Percentiles rank a stretch among this genome's conserved stretches.
Conservation (phyloP, 2,113 vertebrate species). For the Psilopogon haemacephalus region DNA sequence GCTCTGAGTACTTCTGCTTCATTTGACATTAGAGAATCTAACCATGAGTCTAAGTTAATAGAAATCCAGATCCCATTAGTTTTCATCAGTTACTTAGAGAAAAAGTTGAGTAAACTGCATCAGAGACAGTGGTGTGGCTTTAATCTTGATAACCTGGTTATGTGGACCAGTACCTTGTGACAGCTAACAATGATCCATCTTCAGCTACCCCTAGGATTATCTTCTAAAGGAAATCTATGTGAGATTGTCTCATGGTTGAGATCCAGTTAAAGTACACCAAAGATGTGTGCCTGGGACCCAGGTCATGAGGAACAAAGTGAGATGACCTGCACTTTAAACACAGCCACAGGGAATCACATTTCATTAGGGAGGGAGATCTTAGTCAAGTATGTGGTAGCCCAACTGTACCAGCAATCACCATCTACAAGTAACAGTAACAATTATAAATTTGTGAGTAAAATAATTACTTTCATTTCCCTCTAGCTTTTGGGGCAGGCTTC, state of each 20-base stretch:
- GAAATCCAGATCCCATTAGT: neutral
- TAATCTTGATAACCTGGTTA: neutral
- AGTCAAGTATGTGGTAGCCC: neutral
- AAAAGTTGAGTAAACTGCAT: neutral
- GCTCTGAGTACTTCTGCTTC: neutral
- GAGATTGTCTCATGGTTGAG: neutral
- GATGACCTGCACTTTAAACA: neutral
- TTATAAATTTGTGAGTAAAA: neutral
- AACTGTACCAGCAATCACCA: neutral
- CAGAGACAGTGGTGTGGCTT: neutral
- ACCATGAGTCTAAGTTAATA: neutral
- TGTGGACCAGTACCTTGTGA: neutral
- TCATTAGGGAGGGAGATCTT: neutral
- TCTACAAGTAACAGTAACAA: neutral
- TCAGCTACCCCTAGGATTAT: neutral
- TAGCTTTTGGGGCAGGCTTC: neutral
- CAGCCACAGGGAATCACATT: neutral
- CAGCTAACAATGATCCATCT: neutral
- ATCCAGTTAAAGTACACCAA: neutral
- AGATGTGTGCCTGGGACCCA: neutral
- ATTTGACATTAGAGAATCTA: neutral
- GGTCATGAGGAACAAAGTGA: neutral
- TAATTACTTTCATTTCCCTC: constrained; percentile 29
- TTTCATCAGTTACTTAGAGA: neutral
- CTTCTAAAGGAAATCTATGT: neutral